Percentiles rank a stretch among this genome's conserved stretches.
These are phyloP conservation scores for Eretmocerus hayati DNA, from an alignment of 2,888 invertebrate species.

Conservation along the genomic window DNA sequence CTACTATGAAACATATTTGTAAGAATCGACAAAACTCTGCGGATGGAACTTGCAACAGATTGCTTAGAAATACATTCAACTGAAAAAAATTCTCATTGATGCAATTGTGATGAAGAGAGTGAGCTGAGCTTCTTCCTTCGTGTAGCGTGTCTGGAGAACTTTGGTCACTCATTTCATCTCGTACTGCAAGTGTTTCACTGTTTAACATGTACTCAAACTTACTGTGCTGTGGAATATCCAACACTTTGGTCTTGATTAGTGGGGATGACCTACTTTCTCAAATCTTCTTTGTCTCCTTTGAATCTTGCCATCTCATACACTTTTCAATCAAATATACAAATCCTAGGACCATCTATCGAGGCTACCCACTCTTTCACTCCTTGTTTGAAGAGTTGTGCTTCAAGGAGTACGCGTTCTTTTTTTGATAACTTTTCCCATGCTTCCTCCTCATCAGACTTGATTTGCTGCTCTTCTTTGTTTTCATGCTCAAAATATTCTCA, in stretches of 20 bases:
- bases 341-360: constrained; percentile 56
- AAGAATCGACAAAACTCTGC: too few relatives aligned
- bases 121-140: too few relatives aligned
- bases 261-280: constrained; percentile 68
- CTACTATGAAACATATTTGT: constrained; percentile 52
- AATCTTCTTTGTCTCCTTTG: constrained; percentile 51
- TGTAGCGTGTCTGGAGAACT: too few relatives aligned
- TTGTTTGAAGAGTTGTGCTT: constrained; percentile 58
- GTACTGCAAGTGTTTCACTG: too few relatives aligned
- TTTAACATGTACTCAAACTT: too few relatives aligned
- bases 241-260: constrained; percentile 75
- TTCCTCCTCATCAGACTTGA: constrained; percentile 21
- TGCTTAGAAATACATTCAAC: too few relatives aligned
- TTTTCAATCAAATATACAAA: constrained; percentile 56
- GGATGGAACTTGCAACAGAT: too few relatives aligned
- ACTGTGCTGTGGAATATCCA: constrained; percentile 52
- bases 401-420: constrained; percentile 55
- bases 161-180: too few relatives aligned
- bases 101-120: neutral
- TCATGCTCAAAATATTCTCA: constrained; percentile 14
- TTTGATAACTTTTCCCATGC: constrained; percentile 37
- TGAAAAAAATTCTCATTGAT: too few relatives aligned
- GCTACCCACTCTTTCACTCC: constrained; percentile 58
- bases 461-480: constrained; percentile 54
- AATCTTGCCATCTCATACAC: constrained; percentile 71